Evolutionary conservation across 2,888 invertebrate species (phyloP).

Genomic region (Scaptomyza parva): DNA sequence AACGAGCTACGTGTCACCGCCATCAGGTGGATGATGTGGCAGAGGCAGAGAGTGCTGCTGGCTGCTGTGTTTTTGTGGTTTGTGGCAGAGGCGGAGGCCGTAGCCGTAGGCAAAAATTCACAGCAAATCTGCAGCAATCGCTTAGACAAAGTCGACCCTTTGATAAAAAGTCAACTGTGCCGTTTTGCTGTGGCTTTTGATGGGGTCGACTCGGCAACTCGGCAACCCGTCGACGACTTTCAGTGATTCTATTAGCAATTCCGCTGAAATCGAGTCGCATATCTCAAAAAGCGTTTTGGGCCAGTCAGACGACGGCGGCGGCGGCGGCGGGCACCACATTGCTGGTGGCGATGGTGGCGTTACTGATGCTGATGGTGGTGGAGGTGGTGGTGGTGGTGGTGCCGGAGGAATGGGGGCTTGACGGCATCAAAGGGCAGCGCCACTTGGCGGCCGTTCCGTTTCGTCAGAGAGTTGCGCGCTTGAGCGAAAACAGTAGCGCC

Average conservation of each 20-base stretch:
- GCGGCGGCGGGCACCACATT: too few species aligned
- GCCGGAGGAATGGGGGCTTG: slow-evolving; percentile 3
- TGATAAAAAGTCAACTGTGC: slow-evolving; percentile 56
- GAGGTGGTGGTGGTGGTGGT: neutral
- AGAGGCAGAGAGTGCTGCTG: slow-evolving; percentile 15
- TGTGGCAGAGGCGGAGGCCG: neutral
- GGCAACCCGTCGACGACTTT: too few species aligned
- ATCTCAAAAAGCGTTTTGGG: slow-evolving; percentile 74
- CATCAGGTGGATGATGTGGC: slow-evolving; percentile 69
- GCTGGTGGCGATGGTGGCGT: too few species aligned
- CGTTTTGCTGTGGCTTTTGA: slow-evolving; percentile 1
- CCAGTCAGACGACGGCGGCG: slow-evolving; percentile 26
- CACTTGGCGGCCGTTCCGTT: slow-evolving; percentile 74
- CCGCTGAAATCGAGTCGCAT: slow-evolving; percentile 71
- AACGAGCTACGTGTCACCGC: slow-evolving; percentile 75
- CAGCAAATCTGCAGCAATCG: slow-evolving; percentile 27
- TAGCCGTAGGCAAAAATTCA: slow-evolving; percentile 22
- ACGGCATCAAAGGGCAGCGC: slow-evolving; percentile 74
- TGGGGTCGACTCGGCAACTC: slow-evolving; percentile 30
- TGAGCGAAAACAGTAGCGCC: slow-evolving; percentile 82
- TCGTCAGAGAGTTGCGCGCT: slow-evolving; percentile 70
- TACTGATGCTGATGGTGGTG: neutral
- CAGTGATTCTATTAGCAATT: slow-evolving; percentile 77
- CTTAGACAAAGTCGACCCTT: slow-evolving; percentile 76
- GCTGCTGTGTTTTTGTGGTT: slow-evolving; percentile 9